phyloP scores from a whole-genome alignment of 2,113 vertebrate species.

The Chloebia gouldiae region DNA sequence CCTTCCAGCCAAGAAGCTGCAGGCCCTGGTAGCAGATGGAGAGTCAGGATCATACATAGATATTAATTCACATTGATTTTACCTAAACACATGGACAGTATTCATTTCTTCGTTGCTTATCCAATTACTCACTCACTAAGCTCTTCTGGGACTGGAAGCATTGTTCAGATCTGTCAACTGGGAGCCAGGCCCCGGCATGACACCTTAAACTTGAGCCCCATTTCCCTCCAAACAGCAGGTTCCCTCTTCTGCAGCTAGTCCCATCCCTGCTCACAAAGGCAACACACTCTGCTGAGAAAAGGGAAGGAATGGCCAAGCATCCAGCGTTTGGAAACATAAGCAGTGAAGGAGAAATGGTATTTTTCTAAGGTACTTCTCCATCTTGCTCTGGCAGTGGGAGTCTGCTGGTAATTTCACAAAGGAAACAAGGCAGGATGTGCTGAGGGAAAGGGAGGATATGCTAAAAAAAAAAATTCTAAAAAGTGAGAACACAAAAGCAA shows the following conservation, averaged over 20 bases:
- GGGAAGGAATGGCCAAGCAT: not conserved
- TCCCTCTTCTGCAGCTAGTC: not conserved
- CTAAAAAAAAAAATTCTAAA: not conserved
- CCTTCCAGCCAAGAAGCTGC: not conserved
- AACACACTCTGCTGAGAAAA: not conserved
- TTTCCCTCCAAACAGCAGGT: not conserved
- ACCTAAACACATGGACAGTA: not conserved
- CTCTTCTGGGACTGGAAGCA: not conserved
- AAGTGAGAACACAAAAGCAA: not conserved
- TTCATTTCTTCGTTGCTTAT: not conserved
- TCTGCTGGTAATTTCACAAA: not conserved
- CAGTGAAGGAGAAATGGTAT: not conserved
- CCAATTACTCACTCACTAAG: not conserved
- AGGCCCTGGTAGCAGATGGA: not conserved
- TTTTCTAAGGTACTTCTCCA: not conserved
- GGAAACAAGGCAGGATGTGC: not conserved
- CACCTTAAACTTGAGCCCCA: rapidly evolving
- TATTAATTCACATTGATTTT: not conserved
- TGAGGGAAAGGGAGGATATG: not conserved
- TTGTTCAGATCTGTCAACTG: not conserved
- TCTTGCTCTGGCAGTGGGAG: not conserved
- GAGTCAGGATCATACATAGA: not conserved
- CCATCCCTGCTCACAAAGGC: not conserved
- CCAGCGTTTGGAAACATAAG: not conserved
- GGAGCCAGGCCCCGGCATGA: not conserved